Percentiles rank a stretch among this genome's conserved stretches.
These are phyloP conservation scores for Gnatocerus cornutus DNA, from an alignment of 2,888 invertebrate species.

Conservation along the genomic window DNA sequence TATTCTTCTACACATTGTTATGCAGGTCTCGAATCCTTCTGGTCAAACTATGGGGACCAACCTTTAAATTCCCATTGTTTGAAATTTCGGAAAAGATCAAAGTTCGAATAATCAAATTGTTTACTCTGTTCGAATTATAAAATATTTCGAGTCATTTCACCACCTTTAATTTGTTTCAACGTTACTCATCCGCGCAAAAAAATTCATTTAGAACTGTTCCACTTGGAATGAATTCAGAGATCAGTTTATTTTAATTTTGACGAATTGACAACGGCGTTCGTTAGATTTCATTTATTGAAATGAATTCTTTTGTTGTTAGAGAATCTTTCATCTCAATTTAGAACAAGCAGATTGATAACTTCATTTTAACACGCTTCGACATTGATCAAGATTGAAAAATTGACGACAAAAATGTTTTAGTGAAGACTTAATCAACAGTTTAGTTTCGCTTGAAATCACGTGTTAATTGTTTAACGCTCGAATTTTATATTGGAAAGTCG, in stretches of 20 bases:
- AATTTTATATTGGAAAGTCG: background rate
- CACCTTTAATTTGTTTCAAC: constrained; percentile 3
- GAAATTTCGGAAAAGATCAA: constrained; percentile 27
- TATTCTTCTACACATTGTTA: constrained; percentile 22
- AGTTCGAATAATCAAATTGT: constrained; percentile 26
- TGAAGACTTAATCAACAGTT: no score
- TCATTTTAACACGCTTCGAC: constrained; percentile 4
- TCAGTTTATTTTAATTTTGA: constrained; percentile 14
- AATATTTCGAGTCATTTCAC: constrained; percentile 5
- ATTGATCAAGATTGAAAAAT: constrained; percentile 2
- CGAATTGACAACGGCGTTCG: background rate
- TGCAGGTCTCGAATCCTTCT: constrained; percentile 21
- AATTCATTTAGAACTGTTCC: constrained; percentile 5
- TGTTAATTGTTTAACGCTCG: background rate
- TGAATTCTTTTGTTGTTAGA: constrained; percentile 15
- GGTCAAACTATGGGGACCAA: constrained; percentile 22
- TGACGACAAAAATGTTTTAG: background rate
- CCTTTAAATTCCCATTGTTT: constrained; percentile 24
- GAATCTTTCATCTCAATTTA: constrained; percentile 1
- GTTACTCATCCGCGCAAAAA: background rate
- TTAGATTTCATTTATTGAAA: constrained; percentile 19
- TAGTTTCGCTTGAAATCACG: no score
- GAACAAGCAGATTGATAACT: background rate
- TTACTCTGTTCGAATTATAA: constrained; percentile 11
- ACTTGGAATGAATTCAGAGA: constrained; percentile 4